These are phyloP conservation scores for Donacobius atricapilla DNA, from an alignment of 2,113 vertebrate genomes.

Conservation along the genomic window DNA sequence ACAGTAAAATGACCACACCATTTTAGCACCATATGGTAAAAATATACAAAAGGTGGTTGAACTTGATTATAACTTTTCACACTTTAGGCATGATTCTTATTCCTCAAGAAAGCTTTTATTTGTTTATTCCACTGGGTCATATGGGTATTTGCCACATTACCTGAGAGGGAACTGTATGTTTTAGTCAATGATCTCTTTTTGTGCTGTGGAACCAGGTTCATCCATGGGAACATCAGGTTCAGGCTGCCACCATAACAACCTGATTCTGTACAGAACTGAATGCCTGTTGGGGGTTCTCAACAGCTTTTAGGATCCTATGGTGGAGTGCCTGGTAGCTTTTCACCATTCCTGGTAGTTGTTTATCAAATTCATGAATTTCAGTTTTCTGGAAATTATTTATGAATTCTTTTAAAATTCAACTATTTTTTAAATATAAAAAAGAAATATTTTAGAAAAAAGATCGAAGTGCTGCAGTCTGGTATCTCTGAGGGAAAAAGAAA, in stretches of 20 bases:
- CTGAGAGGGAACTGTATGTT: background rate
- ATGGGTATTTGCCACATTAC: background rate
- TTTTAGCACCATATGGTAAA: conserved; percentile 42
- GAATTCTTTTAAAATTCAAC: background rate
- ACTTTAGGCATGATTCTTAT: background rate
- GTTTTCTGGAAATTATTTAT: background rate
- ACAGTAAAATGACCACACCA: background rate
- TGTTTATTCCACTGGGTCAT: background rate
- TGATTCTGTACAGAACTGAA: background rate
- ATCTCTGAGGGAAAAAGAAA: background rate
- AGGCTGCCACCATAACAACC: background rate
- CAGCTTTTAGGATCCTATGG: background rate
- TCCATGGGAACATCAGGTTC: background rate
- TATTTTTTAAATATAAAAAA: background rate
- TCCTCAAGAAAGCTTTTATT: background rate
- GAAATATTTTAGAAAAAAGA: background rate
- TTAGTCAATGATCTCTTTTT: background rate
- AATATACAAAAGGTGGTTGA: conserved; percentile 10
- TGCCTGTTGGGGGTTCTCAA: background rate
- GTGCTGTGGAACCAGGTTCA: background rate
- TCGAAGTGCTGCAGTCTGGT: background rate
- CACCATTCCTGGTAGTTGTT: background rate
- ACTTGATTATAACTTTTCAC: conserved; percentile 24
- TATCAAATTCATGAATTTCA: background rate
- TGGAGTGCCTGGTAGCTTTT: background rate